Conservation (phyloP, 1,140 invertebrate genomes). For the Lucilia cuprina region DNA sequence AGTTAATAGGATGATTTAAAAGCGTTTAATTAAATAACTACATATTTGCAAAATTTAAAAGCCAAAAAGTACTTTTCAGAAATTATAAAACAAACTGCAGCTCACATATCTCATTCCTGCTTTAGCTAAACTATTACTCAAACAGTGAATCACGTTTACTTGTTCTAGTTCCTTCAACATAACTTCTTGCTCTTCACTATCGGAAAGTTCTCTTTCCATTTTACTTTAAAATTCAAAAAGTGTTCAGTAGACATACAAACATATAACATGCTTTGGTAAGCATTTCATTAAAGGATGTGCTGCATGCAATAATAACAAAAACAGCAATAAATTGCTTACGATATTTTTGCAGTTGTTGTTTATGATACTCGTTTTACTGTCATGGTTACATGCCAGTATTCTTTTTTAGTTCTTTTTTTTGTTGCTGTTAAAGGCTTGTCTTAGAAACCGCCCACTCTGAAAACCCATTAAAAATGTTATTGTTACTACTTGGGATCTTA, state of each 20-base stretch:
- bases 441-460: neutral
- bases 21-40: too few relatives aligned
- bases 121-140: neutral
- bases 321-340: neutral
- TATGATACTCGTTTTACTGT: neutral
- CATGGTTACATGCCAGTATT: neutral
- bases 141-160: neutral
- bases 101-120: neutral
- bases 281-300: slow-evolving; percentile 7
- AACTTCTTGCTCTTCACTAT: neutral
- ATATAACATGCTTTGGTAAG: slow-evolving; percentile 14
- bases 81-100: too few relatives aligned
- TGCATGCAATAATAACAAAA: neutral
- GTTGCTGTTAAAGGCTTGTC: neutral
- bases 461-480: neutral
- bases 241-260: neutral
- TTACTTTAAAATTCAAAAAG: neutral
- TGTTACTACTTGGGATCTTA: neutral
- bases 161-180: neutral
- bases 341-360: neutral
- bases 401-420: neutral
- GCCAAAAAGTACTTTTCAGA: too few relatives aligned
- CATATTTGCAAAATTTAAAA: too few relatives aligned
- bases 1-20: too few relatives aligned
- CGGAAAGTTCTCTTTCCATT: neutral